phyloP scores from a whole-genome alignment of 2,113 vertebrate genomes.

The Turdus rufiventris region DNA sequence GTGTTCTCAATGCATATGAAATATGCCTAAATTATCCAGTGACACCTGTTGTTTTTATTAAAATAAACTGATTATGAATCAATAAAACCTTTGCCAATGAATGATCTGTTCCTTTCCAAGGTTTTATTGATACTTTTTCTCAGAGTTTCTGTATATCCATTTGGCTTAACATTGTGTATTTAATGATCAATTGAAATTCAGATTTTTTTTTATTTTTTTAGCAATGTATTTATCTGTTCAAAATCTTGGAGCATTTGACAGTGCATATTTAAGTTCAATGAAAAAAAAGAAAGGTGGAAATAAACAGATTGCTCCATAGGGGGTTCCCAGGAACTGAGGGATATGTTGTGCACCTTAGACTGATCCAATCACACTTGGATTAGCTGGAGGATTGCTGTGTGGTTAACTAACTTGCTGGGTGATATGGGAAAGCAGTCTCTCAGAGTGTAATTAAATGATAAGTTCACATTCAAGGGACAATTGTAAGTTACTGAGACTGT shows the following conservation, averaged over 20 bases:
- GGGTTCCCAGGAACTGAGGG: constrained; percentile 25
- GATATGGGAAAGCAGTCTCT: constrained; percentile 77
- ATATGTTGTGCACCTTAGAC: constrained; percentile 60
- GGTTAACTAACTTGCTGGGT: constrained; percentile 85
- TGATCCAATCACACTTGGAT: constrained; percentile 66
- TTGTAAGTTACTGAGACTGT: constrained; percentile 79
- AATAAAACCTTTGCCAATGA: background rate
- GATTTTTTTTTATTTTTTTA: background rate
- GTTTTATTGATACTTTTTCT: constrained; percentile 3
- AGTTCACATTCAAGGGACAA: constrained; percentile 88
- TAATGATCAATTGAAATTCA: background rate
- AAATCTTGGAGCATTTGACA: constrained; percentile 11
- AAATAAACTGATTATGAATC: background rate
- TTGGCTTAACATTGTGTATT: background rate
- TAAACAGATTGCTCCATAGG: constrained; percentile 1
- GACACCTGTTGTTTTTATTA: constrained; percentile 20
- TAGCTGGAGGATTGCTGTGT: constrained; percentile 73
- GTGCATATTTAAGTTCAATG: constrained; percentile 10
- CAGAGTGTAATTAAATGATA: constrained; percentile 89
- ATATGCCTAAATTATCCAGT: background rate
- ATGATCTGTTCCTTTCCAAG: background rate
- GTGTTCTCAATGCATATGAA: background rate
- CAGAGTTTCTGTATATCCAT: background rate
- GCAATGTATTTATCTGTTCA: background rate
- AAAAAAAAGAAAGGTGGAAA: background rate